Evolutionary conservation across 2,113 vertebrate species (phyloP), one percentile per base, ranked within the genome.

Genomic region (Kryptolebias marmoratus): DNA sequence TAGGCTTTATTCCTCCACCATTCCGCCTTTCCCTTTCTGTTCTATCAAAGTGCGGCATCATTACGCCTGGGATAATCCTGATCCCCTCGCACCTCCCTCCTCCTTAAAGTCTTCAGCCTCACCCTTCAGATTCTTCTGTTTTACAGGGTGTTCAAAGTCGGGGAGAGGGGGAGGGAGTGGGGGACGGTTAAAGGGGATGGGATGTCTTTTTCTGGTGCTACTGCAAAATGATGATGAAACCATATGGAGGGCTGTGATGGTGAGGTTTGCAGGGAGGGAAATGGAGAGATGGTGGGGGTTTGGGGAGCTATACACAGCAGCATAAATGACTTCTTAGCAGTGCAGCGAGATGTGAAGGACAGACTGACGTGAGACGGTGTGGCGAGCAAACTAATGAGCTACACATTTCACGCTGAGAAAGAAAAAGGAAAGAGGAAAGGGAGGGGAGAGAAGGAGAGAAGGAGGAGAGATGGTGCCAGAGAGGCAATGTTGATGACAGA

Each of bases 281-380:
- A 71, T 22, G 13, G 49, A 75, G 66, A 52, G 45, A 28, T 49
- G 63, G 47, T 6, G 65, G 71, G 67, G 67, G 64, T 12, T 39
- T 27, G 77, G 82, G 68, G 61, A 18, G 74, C 55, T 70, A 42
- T 42, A 77, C 80, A 60, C 49, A 44, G 87, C 81, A 63, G 90
- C 83, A 71, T 91, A 94, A 94, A 94, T 93, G 90, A 92, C 92
- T 93, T 94, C 92, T 94, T 94, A 94, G 93, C 85, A 87, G 91
- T 81, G 94, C 93, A 93, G 90, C 66, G 91, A 92, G 88, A 94
- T 91, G 93, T 95, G 94, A 95, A 95, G 94, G 94, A 94, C 94
- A 92, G 90, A 86, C 85, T 91, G 93, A 93, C 88, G 88, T 84
- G 89, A 89, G 76, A 82, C 70, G 77, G 88, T 81, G 87, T 83